Base-by-base conservation (phyloP, 2,113 vertebrate species). In the Salvelinus sp. region DNA sequence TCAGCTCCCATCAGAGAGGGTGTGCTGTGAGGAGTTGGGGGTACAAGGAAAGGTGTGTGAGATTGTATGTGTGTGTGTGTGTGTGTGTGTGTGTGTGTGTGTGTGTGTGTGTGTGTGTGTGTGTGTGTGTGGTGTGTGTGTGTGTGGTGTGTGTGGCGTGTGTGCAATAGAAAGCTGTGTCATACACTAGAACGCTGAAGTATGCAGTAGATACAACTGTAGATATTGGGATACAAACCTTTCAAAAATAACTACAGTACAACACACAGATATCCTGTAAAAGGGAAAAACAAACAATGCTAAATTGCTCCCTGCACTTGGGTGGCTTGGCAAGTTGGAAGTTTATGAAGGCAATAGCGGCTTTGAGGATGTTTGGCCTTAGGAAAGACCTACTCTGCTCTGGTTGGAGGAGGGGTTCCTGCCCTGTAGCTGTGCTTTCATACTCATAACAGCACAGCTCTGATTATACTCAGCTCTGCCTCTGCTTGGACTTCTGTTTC, bases 251-350 rank as follows among this genome's bases (percentile, higher is more conserved):
- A 30, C 30, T 88, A 85, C 83, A 89, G 88, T 4, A 65, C 89
- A 91, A 91, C 89, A 83, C 73, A 92, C 84, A 86, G 88, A 76
- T 85, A 89, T 88, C 86, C 87, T 86, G 87, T 80, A 85, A 82
- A 72, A 83, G 76, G 84, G 88, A 80, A 90, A 89, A 91, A 89
- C 86, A 91, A 91, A 92, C 87, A 90, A 68, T 79, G 72, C 73
- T 83, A 76, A 66, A 25, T 75, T 82, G 76, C 90, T 85, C 88
- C 87, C 82, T 88, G 85, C 87, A 88, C 89, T 92, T 93, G 90
- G 91, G 90, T 91, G 91, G 90, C 84, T 91, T 91, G 89, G 81
- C 82, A 79, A 84, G 78, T 86, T 78, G 80, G 90, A 88, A 85
- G 79, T 83, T 91, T 90, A 82, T 88, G 87, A 91, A 91, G 90